These are phyloP conservation scores for Champsocephalus gunnari DNA, from an alignment of 2,797 vertebrate genomes.

Conservation along the genomic window DNA sequence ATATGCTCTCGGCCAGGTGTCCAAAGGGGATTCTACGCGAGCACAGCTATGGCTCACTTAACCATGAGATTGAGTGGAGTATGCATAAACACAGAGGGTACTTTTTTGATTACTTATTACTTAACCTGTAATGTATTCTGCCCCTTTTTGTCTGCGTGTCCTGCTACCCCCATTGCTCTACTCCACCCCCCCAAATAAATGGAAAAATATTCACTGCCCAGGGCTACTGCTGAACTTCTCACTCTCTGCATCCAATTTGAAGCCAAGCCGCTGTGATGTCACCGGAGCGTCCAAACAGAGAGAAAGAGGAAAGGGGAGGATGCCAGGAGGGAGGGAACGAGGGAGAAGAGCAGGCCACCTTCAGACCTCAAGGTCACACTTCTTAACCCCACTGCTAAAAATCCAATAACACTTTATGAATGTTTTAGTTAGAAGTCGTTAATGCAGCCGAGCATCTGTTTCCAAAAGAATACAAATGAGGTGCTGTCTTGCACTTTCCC, in stretches of 20 bases:
- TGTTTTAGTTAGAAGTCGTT: slow-evolving; percentile 85
- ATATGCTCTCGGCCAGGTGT: slow-evolving; percentile 45
- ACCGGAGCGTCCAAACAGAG: slow-evolving; percentile 79
- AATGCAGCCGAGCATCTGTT: slow-evolving; percentile 84
- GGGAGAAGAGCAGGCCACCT: slow-evolving; percentile 76
- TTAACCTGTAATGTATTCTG: slow-evolving; percentile 86
- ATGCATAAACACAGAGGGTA: slow-evolving; percentile 76
- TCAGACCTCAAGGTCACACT: slow-evolving; percentile 81
- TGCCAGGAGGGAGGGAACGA: slow-evolving; percentile 50
- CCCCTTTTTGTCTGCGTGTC: slow-evolving; percentile 76
- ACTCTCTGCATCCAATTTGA: slow-evolving; percentile 89
- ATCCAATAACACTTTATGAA: slow-evolving; percentile 86
- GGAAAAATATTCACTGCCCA: slow-evolving; percentile 89
- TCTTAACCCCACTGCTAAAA: slow-evolving; percentile 85
- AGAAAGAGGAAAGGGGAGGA: slow-evolving; percentile 63
- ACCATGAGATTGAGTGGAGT: slow-evolving; percentile 80
- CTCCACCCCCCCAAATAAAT: slow-evolving; percentile 82
- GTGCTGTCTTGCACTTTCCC: slow-evolving; percentile 66
- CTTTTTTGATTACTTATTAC: slow-evolving; percentile 87
- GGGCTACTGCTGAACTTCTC: slow-evolving; percentile 89
- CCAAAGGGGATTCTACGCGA: slow-evolving; percentile 54
- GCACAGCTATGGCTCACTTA: slow-evolving; percentile 75
- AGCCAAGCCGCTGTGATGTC: slow-evolving; percentile 84
- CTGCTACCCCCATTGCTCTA: slow-evolving; percentile 47
- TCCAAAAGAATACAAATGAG: slow-evolving; percentile 84